These are phyloP conservation scores for Nomada goodeniana DNA, from an alignment of 2,888 invertebrate genomes.

Conservation along the genomic window DNA sequence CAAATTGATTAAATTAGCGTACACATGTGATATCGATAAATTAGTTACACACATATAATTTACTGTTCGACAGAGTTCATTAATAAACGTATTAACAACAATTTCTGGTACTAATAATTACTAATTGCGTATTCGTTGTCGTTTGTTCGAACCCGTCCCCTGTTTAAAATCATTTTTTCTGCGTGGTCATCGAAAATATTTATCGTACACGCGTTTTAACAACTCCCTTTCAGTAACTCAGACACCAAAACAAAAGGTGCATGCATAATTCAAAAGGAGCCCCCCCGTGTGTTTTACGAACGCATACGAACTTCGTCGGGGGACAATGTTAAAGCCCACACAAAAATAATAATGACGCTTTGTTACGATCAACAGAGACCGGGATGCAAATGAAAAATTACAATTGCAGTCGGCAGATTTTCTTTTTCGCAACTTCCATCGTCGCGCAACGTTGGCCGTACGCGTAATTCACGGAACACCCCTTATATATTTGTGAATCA, in stretches of 20 bases:
- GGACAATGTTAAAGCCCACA: constrained; percentile 15
- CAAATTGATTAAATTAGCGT: constrained; percentile 8
- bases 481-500: background rate
- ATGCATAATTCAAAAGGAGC: constrained; percentile 25
- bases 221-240: background rate
- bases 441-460: background rate
- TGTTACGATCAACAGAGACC: background rate
- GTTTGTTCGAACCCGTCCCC: too few species aligned
- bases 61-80: background rate
- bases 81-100: too few species aligned
- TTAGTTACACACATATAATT: background rate
- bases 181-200: background rate
- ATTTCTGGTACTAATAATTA: too few species aligned
- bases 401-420: constrained; percentile 7
- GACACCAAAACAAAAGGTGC: constrained; percentile 2
- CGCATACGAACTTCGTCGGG: constrained; percentile 26
- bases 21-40: background rate
- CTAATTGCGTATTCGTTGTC: background rate
- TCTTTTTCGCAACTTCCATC: background rate
- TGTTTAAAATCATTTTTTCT: background rate
- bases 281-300: constrained; percentile 5
- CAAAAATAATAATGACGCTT: constrained; percentile 18
- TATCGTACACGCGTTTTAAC: background rate
- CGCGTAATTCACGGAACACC: background rate
- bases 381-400: constrained; percentile 5